A percentile compares a stretch with the other conserved stretches of the same genome.
Conservation (phyloP, 2,113 vertebrate genomes). For the Elachura formosa region DNA sequence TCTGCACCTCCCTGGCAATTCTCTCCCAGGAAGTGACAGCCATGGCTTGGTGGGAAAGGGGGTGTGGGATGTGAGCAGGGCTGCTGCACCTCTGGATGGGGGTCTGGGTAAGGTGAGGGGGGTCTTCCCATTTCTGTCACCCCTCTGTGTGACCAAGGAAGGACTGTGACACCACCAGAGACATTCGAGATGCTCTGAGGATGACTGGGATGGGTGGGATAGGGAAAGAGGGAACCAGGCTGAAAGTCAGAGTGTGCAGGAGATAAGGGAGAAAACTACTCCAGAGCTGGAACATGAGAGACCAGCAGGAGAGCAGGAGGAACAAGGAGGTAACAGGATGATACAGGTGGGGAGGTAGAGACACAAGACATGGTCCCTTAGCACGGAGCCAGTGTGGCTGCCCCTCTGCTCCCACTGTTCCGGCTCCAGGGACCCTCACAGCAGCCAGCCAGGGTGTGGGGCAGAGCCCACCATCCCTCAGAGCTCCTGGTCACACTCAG, state of each 20-base stretch:
- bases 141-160: neutral
- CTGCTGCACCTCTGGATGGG: neutral
- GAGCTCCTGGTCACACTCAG: neutral
- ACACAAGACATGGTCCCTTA: neutral
- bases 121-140: neutral
- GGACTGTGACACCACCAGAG: neutral
- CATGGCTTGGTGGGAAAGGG: neutral
- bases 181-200: neutral
- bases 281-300: neutral
- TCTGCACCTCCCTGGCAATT: slow-evolving; percentile 54
- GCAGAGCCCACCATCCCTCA: neutral
- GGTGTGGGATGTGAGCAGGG: neutral
- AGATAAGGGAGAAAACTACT: neutral
- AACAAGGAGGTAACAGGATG: neutral
- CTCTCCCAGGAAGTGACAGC: slow-evolving; percentile 21
- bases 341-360: neutral
- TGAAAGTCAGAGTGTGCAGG: neutral
- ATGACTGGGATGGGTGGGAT: neutral
- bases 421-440: neutral
- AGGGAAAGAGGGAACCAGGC: neutral
- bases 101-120: neutral
- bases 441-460: neutral
- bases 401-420: neutral
- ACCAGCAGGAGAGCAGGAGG: neutral
- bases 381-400: neutral